Conservation (phyloP, 2,797 vertebrate genomes). For the Sarcoramphus papa region DNA sequence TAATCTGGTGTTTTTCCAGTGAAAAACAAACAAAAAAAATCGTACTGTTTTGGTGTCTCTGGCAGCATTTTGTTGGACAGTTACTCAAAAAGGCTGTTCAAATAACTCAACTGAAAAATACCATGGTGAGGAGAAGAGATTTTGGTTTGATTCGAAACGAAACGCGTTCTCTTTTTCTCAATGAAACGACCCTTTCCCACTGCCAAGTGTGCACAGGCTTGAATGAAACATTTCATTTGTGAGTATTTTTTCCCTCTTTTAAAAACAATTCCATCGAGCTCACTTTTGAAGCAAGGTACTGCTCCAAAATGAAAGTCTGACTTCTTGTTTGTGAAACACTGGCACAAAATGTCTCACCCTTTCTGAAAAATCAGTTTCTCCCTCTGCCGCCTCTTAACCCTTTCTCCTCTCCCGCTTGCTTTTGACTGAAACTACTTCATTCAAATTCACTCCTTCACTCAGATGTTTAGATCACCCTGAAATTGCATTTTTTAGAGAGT, state of each 20-base stretch:
- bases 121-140: not conserved
- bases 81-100: not conserved
- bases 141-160: not conserved
- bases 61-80: not conserved
- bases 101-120: not conserved
- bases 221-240: not conserved
- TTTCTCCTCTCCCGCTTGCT: not conserved
- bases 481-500: not conserved
- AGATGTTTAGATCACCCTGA: conserved; percentile 10
- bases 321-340: not conserved
- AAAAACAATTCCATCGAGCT: not conserved
- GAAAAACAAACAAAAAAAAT: not conserved
- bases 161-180: not conserved
- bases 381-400: not conserved
- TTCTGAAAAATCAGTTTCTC: not conserved
- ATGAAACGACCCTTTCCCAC: not conserved
- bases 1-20: not conserved
- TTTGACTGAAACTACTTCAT: not conserved
- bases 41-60: not conserved
- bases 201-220: not conserved
- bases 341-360: not conserved
- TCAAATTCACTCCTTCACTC: conserved; percentile 7
- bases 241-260: not conserved
- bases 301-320: not conserved
- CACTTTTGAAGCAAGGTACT: not conserved